These are phyloP conservation scores for Cheilosia vernalis DNA, from an alignment of 2,888 invertebrate genomes.

Conservation along the genomic window DNA sequence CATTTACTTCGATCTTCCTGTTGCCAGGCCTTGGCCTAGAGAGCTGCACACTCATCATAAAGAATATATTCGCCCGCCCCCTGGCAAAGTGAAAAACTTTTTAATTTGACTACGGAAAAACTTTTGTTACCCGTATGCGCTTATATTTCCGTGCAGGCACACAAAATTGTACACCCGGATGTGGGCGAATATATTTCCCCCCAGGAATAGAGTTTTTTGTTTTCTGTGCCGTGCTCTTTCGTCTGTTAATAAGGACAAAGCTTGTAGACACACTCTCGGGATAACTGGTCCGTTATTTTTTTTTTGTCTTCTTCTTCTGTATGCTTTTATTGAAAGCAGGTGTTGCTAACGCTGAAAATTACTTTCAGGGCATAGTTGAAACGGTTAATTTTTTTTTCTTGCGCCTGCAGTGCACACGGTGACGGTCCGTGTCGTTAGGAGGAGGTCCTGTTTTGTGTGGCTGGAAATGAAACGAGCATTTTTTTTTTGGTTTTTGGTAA, in stretches of 20 bases:
- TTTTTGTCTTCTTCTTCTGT: neutral
- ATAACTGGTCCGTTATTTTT: slow-evolving; percentile 4
- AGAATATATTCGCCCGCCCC: slow-evolving; percentile 22
- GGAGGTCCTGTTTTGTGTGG: neutral
- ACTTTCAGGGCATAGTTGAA: slow-evolving; percentile 63
- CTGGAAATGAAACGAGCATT: neutral
- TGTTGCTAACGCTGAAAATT: slow-evolving; percentile 72
- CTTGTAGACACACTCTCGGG: slow-evolving; percentile 46
- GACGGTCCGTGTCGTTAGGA: slow-evolving; percentile 39
- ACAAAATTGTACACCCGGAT: neutral
- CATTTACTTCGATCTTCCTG: slow-evolving; percentile 63
- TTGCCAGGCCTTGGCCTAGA: slow-evolving; percentile 3
- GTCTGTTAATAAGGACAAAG: slow-evolving; percentile 57
- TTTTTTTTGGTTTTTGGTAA: neutral
- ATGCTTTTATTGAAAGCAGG: slow-evolving; percentile 74
- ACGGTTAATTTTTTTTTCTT: slow-evolving; percentile 20
- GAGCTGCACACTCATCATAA: slow-evolving; percentile 15
- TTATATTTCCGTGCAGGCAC: slow-evolving; percentile 50
- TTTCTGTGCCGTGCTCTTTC: slow-evolving; percentile 9
- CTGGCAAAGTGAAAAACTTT: slow-evolving; percentile 71
- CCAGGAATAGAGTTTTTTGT: neutral
- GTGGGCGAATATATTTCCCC: slow-evolving; percentile 14
- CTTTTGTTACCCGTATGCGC: slow-evolving; percentile 67
- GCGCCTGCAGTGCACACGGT: neutral
- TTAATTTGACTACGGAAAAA: slow-evolving; percentile 69